These are phyloP conservation scores for Siderastrea siderea DNA, from an alignment of 92 coral and sea anemone species.

Conservation along the genomic window DNA sequence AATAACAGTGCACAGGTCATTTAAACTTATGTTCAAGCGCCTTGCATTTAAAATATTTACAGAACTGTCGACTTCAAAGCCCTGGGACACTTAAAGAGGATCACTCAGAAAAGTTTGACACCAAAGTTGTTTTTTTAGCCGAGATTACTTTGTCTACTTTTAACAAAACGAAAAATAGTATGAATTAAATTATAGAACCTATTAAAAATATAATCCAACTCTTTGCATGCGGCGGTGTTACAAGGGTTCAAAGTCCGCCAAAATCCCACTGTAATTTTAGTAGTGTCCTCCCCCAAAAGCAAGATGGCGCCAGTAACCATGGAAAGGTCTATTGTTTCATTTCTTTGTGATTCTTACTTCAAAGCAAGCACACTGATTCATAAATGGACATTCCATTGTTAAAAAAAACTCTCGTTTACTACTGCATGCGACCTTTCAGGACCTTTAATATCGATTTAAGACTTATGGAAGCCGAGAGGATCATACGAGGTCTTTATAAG, in stretches of 20 bases:
- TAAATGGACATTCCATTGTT: not conserved
- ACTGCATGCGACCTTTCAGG: not conserved
- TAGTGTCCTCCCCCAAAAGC: not conserved
- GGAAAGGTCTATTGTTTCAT: not conserved
- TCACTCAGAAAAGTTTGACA: no score
- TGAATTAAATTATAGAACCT: not conserved
- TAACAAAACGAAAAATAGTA: not conserved
- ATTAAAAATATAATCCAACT: no score
- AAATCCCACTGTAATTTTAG: not conserved
- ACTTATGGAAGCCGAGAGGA: not conserved
- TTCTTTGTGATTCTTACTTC: not conserved
- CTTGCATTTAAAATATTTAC: no score
- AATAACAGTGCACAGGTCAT: no score
- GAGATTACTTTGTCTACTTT: no score
- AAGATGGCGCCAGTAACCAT: not conserved
- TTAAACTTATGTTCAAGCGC: no score
- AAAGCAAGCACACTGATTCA: not conserved
- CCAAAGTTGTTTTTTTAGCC: no score
- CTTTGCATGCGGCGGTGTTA: not conserved
- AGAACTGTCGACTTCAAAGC: no score
- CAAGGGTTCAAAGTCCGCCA: not conserved
- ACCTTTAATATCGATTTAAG: not conserved
- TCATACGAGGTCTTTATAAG: not conserved
- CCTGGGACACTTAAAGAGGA: no score
- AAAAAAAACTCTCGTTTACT: not conserved